Conservation (phyloP, 2,888 invertebrate species). For the Philereme vetulata region DNA sequence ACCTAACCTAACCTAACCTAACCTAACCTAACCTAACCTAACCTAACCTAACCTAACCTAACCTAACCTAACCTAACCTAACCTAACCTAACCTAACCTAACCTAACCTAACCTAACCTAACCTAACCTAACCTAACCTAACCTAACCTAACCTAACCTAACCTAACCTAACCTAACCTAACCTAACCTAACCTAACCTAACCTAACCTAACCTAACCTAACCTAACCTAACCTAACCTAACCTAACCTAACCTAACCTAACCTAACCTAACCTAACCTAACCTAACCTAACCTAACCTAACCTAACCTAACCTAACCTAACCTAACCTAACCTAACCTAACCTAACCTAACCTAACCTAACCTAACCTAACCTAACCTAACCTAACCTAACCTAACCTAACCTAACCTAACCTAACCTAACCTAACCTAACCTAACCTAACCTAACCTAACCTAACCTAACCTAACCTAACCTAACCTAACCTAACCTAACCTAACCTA, state of each 20-base stretch:
- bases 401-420: conserved; percentile 1
- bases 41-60: conserved; percentile 1
- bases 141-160: conserved; percentile 1
- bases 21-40: conserved; percentile 1
- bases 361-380: conserved; percentile 1
- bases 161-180: conserved; percentile 1
- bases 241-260: conserved; percentile 1
- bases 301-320: conserved; percentile 1
- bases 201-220: conserved; percentile 1
- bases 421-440: conserved; percentile 1
- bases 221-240: conserved; percentile 1
- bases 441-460: conserved; percentile 1
- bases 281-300: conserved; percentile 1
- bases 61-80: conserved; percentile 1
- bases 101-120: conserved; percentile 1
- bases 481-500: conserved; percentile 1
- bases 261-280: conserved; percentile 1
- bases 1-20: conserved; percentile 1
- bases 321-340: conserved; percentile 1
- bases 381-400: conserved; percentile 1
- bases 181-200: conserved; percentile 1
- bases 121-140: conserved; percentile 1
- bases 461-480: conserved; percentile 1
- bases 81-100: conserved; percentile 1
- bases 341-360: conserved; percentile 1